Conservation (phyloP, 2,797 vertebrate genomes). For the Tarsius wallacei region DNA sequence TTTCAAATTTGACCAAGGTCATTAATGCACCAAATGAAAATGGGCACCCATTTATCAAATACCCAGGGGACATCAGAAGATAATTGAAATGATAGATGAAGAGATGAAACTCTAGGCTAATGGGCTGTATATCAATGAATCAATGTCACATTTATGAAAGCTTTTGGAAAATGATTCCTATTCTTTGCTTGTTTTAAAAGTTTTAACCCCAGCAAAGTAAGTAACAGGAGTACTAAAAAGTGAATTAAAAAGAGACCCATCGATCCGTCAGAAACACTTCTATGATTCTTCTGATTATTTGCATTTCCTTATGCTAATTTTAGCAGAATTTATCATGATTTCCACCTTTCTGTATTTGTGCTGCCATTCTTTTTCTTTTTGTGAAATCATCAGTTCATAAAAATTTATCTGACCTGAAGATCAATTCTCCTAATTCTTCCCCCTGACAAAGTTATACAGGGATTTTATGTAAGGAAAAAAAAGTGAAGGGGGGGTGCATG, state of each 20-base stretch:
- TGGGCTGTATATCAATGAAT: conserved; percentile 91
- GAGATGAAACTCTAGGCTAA: conserved; percentile 89
- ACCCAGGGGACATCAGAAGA: conserved; percentile 89
- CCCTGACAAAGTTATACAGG: conserved; percentile 7
- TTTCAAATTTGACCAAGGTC: conserved; percentile 89
- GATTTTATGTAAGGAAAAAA: neutral
- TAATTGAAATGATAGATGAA: conserved; percentile 93
- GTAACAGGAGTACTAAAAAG: neutral
- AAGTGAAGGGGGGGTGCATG: neutral
- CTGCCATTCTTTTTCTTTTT: neutral
- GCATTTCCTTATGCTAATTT: conserved; percentile 15
- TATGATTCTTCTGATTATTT: conserved; percentile 46
- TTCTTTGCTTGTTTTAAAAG: conserved; percentile 87
- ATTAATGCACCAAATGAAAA: conserved; percentile 90
- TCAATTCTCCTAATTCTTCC: neutral
- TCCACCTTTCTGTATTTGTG: neutral
- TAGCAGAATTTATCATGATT: conserved; percentile 43
- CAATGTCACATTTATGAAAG: conserved; percentile 91
- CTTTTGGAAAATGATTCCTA: conserved; percentile 89
- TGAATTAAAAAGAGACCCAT: conserved; percentile 50
- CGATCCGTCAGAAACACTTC: conserved; percentile 35
- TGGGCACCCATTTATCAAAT: conserved; percentile 91
- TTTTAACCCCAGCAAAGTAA: conserved; percentile 79
- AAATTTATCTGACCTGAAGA: conserved; percentile 38
- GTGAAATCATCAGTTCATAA: conserved; percentile 54